Percentiles rank a stretch among this genome's conserved stretches.
Conservation (phyloP, 2,797 vertebrate genomes). For the Cirrhinus mrigala region DNA sequence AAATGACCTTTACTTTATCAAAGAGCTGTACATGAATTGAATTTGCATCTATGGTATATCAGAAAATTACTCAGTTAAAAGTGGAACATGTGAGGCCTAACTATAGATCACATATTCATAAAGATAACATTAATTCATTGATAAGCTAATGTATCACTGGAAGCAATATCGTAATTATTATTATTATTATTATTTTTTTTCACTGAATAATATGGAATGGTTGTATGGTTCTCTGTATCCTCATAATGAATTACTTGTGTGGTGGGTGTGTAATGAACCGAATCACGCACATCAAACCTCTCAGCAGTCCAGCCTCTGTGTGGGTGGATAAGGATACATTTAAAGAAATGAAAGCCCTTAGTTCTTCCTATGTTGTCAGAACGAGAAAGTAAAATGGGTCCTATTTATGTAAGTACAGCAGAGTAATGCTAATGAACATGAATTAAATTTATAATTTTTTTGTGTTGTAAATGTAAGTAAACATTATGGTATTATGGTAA, state of each 20-base stretch:
- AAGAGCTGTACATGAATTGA: background rate
- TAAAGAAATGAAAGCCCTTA: background rate
- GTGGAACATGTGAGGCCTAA: background rate
- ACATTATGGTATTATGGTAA: too few species aligned
- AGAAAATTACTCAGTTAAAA: background rate
- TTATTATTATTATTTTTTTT: background rate
- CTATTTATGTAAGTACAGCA: background rate
- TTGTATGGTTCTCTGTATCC: background rate
- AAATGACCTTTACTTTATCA: conserved; percentile 35
- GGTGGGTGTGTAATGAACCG: background rate
- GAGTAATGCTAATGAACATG: background rate
- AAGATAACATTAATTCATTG: background rate
- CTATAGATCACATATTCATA: background rate
- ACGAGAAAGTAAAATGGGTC: conserved; percentile 10
- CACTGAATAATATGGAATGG: background rate
- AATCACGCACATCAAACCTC: background rate
- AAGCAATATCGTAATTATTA: background rate
- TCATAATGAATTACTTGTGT: background rate
- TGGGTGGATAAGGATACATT: background rate
- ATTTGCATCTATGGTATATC: background rate
- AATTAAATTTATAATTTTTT: background rate
- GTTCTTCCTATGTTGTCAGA: background rate
- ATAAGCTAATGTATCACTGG: background rate
- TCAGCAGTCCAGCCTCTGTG: background rate
- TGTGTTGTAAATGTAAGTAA: background rate